Conservation (phyloP, 64 coral and sea anemone species). For the Catalaphyllia jardinei region DNA sequence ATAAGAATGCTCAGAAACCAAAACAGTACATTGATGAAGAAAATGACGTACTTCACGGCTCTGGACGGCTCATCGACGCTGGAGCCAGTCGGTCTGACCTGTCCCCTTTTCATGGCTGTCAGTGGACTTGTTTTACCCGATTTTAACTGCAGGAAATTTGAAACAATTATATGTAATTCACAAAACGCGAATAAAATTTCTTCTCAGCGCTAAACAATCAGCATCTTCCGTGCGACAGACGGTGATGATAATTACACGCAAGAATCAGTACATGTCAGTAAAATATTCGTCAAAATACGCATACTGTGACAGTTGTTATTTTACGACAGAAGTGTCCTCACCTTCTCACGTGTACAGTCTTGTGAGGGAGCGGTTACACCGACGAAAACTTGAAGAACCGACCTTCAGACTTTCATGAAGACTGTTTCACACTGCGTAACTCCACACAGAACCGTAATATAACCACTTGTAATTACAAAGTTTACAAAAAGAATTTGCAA, state of each 20-base stretch:
- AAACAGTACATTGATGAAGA: constrained; percentile 77
- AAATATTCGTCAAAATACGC: too few species aligned
- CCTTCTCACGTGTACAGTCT: neutral
- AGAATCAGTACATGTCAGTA: too few species aligned
- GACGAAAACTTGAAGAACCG: neutral
- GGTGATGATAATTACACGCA: too few species aligned
- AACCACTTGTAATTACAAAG: neutral
- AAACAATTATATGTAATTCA: neutral
- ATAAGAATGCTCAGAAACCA: constrained; percentile 67
- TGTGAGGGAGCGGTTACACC: neutral
- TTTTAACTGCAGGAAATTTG: neutral
- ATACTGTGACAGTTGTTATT: too few species aligned
- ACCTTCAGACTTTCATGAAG: neutral
- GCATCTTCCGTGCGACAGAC: too few species aligned
- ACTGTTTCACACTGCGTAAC: neutral
- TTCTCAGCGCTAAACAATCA: too few species aligned
- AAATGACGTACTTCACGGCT: constrained; percentile 71
- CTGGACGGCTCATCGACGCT: constrained; percentile 43
- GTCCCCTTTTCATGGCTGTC: neutral
- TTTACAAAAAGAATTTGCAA: neutral
- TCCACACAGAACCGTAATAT: neutral
- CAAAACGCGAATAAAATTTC: too few species aligned
- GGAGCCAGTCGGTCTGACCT: neutral
- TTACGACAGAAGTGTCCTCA: too few species aligned
- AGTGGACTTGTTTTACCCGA: neutral